A percentile compares a stretch with the other conserved stretches of the same genome.
These are phyloP conservation scores for Diorhabda carinulata DNA, from an alignment of 1,140 invertebrate species.

Conservation along the genomic window DNA sequence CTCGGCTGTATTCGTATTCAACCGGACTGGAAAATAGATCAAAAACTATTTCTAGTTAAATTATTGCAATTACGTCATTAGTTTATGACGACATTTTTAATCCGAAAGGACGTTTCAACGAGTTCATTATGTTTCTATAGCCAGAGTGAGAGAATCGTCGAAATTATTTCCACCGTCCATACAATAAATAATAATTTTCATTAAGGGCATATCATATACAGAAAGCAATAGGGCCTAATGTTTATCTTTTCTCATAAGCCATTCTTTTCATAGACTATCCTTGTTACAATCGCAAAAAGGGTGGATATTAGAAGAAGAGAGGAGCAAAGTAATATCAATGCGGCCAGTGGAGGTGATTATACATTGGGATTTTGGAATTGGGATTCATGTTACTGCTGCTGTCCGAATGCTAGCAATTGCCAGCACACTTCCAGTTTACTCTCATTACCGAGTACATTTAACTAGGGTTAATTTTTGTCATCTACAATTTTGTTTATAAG, in stretches of 20 bases:
- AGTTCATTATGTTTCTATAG: slow-evolving; percentile 6
- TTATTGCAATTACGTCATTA: too few relatives aligned
- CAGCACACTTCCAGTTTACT: slow-evolving; percentile 38
- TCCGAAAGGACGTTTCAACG: slow-evolving; percentile 1
- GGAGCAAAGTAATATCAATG: slow-evolving; percentile 21
- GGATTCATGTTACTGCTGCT: slow-evolving; percentile 32
- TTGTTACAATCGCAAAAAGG: not conserved
- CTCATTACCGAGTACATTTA: slow-evolving; percentile 39
- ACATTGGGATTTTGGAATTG: slow-evolving; percentile 39
- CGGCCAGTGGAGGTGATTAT: slow-evolving; percentile 26
- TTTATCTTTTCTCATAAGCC: slow-evolving; percentile 19
- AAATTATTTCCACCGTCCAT: slow-evolving; percentile 5
- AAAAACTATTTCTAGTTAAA: too few relatives aligned
- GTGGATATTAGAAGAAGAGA: slow-evolving; percentile 4
- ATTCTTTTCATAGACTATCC: slow-evolving; percentile 12
- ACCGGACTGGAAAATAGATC: too few relatives aligned
- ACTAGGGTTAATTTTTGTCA: slow-evolving; percentile 44
- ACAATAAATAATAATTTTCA: slow-evolving; percentile 25
- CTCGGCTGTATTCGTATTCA: too few relatives aligned
- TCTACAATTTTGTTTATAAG: slow-evolving; percentile 44
- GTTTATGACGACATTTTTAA: too few relatives aligned
- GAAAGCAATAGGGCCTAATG: slow-evolving; percentile 21
- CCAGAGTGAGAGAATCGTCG: slow-evolving; percentile 1
- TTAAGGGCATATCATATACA: slow-evolving; percentile 20
- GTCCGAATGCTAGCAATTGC: slow-evolving; percentile 26